Evolutionary conservation across 2,888 invertebrate species (phyloP).

Genomic region (Cephus rjabovi): DNA sequence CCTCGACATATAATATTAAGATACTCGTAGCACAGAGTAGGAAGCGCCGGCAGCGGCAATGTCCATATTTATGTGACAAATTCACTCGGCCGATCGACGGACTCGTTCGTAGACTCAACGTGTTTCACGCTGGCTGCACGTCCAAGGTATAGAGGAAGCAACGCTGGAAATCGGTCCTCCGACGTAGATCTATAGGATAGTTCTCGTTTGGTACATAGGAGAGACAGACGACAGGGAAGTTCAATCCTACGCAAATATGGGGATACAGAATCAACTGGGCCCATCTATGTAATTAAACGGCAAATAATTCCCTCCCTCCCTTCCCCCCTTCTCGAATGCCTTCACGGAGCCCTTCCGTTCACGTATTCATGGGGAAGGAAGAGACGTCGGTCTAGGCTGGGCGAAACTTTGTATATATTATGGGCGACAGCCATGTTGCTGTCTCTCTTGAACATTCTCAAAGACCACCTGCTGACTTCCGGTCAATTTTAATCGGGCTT

Average conservation of each 20-base stretch:
- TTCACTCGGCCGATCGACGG: constrained; percentile 10
- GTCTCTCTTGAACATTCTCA: not conserved
- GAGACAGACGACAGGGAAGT: constrained; percentile 2
- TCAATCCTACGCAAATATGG: constrained; percentile 19
- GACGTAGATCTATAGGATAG: not conserved
- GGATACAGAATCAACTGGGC: constrained; percentile 17
- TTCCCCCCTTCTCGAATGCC: not conserved
- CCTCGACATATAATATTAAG: constrained; percentile 14
- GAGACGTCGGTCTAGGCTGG: not conserved
- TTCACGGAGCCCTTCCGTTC: not conserved
- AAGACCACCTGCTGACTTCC: not conserved
- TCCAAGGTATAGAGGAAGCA: not conserved
- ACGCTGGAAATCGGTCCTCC: not conserved
- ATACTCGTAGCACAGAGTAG: not conserved
- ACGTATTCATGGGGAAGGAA: not conserved
- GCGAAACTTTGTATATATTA: not conserved
- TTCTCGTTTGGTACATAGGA: not conserved
- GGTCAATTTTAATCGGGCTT: not conserved
- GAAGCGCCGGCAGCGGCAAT: not conserved
- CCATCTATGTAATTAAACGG: constrained; percentile 24
- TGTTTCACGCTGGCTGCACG: constrained; percentile 16
- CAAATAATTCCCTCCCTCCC: constrained; percentile 13
- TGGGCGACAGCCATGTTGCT: not conserved
- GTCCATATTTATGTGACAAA: constrained; percentile 19
- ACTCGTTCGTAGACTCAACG: not conserved